Evolutionary conservation across 1,140 invertebrate species (phyloP), one percentile per base, ranked within the genome.

Genomic region (Ericerus pela): DNA sequence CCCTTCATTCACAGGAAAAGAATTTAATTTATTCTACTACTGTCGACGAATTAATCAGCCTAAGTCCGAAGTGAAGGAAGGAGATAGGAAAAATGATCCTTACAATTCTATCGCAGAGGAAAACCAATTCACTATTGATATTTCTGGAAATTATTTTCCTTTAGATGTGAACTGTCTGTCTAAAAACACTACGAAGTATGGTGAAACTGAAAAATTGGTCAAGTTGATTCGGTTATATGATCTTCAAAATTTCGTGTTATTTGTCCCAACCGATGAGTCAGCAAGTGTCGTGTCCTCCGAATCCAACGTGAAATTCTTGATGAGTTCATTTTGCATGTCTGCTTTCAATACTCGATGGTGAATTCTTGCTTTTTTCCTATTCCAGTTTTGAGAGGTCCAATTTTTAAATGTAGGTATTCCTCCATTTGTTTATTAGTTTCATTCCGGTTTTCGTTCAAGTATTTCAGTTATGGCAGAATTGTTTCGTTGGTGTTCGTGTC

Each of bases 371-470:
- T 24, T 6, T 24, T 52, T 27, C 20, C 41, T 24, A 43, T 1
- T 20, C 3, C 31, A 36, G n/a, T 59, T 62, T 20, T 53, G 37
- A 36, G 47, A 14, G n/a, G n/a, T n/a, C n/a, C n/a, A n/a, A n/a
- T n/a, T n/a, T n/a, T n/a, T n/a, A n/a, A n/a, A n/a, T n/a, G n/a
- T n/a, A n/a, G n/a, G n/a, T n/a, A 31, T 58, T 51, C 30, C 14
- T 8, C 22, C 12, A 3, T 24, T 47, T 33, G 30, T n/a, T 60
- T 73, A 74, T 38, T 62, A 82, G 86, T 68, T 76, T 82, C 60
- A 73, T 92, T 51, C 89, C 92, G 28, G 74, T 89, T 20, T 92
- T 96, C 73, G 75, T 94, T 43, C 90, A 94, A 74, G 78, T 88
- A 20, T 73, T 84, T 62, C 81, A 88, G 67, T 75, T 75, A 55